Evolutionary conservation across 2,888 invertebrate species (phyloP).

Genomic region (Incurvaria masculella): DNA sequence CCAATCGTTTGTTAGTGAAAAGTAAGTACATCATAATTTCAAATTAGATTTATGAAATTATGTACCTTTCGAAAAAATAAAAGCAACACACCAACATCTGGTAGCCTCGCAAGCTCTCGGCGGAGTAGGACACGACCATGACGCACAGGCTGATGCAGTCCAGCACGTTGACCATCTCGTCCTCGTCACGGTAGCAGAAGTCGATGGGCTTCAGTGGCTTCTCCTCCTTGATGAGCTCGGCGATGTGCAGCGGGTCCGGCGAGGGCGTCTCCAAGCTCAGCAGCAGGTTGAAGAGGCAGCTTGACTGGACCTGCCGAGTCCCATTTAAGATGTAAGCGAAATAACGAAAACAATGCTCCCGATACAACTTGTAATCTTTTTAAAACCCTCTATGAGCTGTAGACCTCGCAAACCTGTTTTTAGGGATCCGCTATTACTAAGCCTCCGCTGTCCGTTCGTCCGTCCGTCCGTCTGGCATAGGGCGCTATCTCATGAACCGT

Average conservation of each 20-base stretch:
- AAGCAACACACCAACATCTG: conserved; percentile 76
- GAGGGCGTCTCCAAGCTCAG: conserved; percentile 92
- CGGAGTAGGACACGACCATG: conserved; percentile 97
- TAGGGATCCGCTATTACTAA: no score
- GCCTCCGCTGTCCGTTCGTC: no score
- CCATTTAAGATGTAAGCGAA: conserved; percentile 13
- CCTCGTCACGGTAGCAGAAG: conserved; percentile 98
- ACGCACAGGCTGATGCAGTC: conserved; percentile 99
- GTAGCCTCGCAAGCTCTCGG: conserved; percentile 89
- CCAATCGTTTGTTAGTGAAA: not conserved
- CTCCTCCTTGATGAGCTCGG: conserved; percentile 86
- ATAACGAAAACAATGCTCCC: not conserved
- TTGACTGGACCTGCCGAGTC: conserved; percentile 84
- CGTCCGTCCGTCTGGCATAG: no score
- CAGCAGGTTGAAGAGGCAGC: conserved; percentile 87
- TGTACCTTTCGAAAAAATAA: no score
- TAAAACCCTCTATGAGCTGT: no score
- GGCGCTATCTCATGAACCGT: no score
- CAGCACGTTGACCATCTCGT: conserved; percentile 93
- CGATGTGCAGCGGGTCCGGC: conserved; percentile 90
- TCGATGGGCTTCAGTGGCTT: conserved; percentile 93
- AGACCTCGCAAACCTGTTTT: no score
- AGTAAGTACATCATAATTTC: no score
- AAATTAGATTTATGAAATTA: no score
- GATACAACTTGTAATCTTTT: no score